Evolutionary conservation across 2,113 vertebrate genomes (phyloP).

Genomic region (Dasyprocta punctata): DNA sequence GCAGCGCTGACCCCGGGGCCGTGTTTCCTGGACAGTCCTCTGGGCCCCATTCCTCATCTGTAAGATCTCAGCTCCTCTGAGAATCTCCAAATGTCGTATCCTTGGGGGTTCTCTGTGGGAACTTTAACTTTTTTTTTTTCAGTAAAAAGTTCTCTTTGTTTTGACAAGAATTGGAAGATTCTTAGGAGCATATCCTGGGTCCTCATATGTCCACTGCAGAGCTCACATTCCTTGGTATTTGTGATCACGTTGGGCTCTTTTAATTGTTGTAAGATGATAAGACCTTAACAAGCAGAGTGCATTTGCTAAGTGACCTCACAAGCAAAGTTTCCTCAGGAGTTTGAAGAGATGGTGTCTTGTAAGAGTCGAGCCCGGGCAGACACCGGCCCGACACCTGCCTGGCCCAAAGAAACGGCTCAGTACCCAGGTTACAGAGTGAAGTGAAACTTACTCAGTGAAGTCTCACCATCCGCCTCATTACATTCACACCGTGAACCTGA

Average conservation of each 20-base stretch:
- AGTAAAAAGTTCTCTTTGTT: background rate
- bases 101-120: slow-evolving; percentile 1
- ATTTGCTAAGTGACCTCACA: slow-evolving; percentile 9
- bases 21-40: background rate
- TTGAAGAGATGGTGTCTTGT: background rate
- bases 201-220: too few species aligned
- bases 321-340: background rate
- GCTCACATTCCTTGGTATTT: background rate
- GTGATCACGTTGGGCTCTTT: background rate
- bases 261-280: background rate
- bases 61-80: background rate
- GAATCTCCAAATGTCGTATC: background rate
- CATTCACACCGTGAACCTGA: background rate
- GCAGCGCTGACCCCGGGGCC: background rate
- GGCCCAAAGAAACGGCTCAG: background rate
- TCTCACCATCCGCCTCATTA: background rate
- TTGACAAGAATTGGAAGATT: background rate
- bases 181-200: background rate
- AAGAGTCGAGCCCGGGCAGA: background rate
- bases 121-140: background rate
- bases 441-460: background rate
- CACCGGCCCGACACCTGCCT: accelerated
- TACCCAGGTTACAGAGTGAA: background rate
- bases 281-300: background rate
- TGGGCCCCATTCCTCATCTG: background rate